Conservation (phyloP, 2,113 vertebrate genomes). For the Poecilia latipinna region DNA sequence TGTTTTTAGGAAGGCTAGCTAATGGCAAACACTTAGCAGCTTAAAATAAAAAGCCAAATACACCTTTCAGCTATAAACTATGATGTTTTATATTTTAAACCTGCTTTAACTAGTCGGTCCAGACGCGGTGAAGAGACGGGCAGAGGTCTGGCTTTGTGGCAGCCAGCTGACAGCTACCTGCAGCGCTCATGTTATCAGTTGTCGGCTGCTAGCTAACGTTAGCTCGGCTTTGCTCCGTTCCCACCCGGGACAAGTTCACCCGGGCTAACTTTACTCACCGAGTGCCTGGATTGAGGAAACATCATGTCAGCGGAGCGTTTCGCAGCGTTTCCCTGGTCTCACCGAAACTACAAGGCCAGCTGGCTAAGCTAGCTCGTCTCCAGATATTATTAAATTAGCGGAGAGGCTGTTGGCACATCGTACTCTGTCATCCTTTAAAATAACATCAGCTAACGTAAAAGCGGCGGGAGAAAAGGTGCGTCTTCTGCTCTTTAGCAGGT, state of each 20-base stretch:
- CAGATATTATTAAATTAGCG: constrained; percentile 60
- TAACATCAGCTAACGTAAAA: constrained; percentile 56
- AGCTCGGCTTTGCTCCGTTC: constrained; percentile 56
- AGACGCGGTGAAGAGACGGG: neutral
- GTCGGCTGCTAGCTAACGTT: constrained; percentile 53
- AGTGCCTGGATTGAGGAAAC: constrained; percentile 87
- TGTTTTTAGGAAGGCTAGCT: constrained; percentile 37
- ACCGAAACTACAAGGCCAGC: constrained; percentile 51
- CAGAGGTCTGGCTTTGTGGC: constrained; percentile 20
- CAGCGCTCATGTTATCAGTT: constrained; percentile 53
- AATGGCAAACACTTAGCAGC: neutral
- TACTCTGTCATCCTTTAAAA: constrained; percentile 74
- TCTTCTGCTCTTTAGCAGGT: neutral
- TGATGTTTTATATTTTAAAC: neutral
- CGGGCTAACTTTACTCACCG: constrained; percentile 74
- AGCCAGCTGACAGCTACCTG: constrained; percentile 46
- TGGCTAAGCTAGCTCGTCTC: constrained; percentile 72
- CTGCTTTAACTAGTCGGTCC: rapidly evolving
- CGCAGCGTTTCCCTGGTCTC: constrained; percentile 43
- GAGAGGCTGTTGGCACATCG: constrained; percentile 69
- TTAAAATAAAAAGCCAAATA: neutral
- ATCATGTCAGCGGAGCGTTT: constrained; percentile 83
- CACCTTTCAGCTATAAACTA: neutral
- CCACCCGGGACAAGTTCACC: constrained; percentile 41
- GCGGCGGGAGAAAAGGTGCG: constrained; percentile 38